Conservation (phyloP, 92 coral and sea anemone species). For the Phymanthus crucifer region DNA sequence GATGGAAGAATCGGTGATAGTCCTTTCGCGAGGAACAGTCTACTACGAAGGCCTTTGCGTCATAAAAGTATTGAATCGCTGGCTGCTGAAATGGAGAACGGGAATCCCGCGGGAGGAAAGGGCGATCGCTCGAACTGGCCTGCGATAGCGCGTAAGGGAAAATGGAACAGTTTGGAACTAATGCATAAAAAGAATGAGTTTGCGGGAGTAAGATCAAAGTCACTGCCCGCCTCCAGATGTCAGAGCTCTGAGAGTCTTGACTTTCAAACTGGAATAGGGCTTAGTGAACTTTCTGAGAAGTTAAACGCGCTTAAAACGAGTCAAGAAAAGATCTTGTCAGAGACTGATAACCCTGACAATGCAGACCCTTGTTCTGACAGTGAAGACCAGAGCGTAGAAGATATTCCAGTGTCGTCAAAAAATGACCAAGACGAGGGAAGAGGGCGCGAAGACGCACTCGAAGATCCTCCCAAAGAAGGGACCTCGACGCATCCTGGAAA, state of each 20-base stretch:
- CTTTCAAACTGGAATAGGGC: slow-evolving; percentile 57
- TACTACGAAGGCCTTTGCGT: slow-evolving; percentile 61
- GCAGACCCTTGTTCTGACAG: slow-evolving; percentile 4
- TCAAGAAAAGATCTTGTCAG: slow-evolving; percentile 44
- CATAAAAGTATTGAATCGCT: slow-evolving; percentile 74
- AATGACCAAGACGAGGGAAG: background rate
- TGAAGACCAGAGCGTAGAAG: background rate
- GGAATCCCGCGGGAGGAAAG: slow-evolving; percentile 15
- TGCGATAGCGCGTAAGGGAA: slow-evolving; percentile 64
- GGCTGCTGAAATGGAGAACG: slow-evolving; percentile 40
- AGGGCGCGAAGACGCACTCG: background rate
- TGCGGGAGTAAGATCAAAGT: slow-evolving; percentile 64
- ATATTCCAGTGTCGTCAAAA: background rate
- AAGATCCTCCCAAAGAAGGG: background rate
- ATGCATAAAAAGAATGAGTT: slow-evolving; percentile 63
- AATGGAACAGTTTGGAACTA: slow-evolving; percentile 91
- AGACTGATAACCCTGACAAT: slow-evolving; percentile 12
- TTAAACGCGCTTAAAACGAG: slow-evolving; percentile 73
- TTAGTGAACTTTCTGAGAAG: slow-evolving; percentile 79
- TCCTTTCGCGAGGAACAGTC: slow-evolving; percentile 72
- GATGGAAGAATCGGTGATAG: slow-evolving; percentile 24
- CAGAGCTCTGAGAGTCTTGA: slow-evolving; percentile 64
- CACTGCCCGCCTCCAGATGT: slow-evolving; percentile 64
- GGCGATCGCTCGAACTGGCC: slow-evolving; percentile 67
- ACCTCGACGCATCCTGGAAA: background rate